phyloP scores from a whole-genome alignment of 2,113 vertebrate species.

The Pseudorasbora parva region DNA sequence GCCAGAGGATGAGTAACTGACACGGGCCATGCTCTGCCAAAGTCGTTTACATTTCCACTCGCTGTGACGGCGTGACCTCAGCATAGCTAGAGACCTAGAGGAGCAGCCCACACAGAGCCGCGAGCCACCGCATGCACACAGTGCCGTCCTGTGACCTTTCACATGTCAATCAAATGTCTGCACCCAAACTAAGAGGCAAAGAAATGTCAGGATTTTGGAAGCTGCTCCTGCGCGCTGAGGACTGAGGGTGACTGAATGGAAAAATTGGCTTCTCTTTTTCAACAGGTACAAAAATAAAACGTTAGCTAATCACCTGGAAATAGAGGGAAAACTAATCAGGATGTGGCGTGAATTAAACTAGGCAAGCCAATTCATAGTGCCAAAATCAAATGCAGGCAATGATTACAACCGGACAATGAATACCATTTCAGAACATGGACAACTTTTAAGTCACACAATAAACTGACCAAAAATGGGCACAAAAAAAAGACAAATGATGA shows the following conservation, averaged over 20 bases:
- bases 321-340: constrained; percentile 7
- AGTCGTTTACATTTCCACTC: constrained; percentile 47
- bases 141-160: constrained; percentile 73
- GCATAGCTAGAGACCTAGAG: constrained; percentile 34
- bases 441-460: constrained; percentile 16
- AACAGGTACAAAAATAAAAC: background rate
- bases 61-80: constrained; percentile 48
- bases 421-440: background rate
- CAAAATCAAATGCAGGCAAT: constrained; percentile 10
- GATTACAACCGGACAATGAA: background rate
- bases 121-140: constrained; percentile 4
- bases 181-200: constrained; percentile 60
- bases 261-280: constrained; percentile 4
- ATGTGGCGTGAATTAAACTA: background rate
- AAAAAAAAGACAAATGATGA: background rate
- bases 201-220: constrained; percentile 73
- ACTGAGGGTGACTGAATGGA: constrained; percentile 2
- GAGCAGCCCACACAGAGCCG: constrained; percentile 22
- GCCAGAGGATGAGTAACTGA: constrained; percentile 33
- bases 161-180: constrained; percentile 73
- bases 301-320: constrained; percentile 16
- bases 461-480: constrained; percentile 21
- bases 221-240: background rate
- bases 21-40: constrained; percentile 25
- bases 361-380: background rate